These are phyloP conservation scores for Criorhina ranunculi DNA, from an alignment of 2,888 invertebrate genomes.

Conservation along the genomic window DNA sequence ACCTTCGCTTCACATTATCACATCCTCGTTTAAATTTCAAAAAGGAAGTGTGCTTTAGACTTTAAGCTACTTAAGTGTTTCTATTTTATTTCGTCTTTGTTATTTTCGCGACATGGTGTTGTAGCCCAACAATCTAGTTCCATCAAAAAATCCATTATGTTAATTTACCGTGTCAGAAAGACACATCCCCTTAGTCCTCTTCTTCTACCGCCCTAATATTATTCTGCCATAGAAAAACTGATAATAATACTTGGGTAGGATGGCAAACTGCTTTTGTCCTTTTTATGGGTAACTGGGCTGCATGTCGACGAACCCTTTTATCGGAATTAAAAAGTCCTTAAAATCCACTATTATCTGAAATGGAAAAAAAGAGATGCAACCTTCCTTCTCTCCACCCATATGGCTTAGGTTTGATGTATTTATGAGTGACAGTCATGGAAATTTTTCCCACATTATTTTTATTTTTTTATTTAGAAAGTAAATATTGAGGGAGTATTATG, in stretches of 20 bases:
- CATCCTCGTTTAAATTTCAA: constrained; percentile 59
- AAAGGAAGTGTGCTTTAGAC: constrained; percentile 60
- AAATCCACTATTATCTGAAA: constrained; percentile 71
- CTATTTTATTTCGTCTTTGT: constrained; percentile 66
- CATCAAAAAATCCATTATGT: constrained; percentile 74
- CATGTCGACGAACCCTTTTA: constrained; percentile 75
- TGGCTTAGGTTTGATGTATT: constrained; percentile 66
- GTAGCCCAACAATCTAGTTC: constrained; percentile 66
- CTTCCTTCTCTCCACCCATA: constrained; percentile 27
- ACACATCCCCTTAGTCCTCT: constrained; percentile 56
- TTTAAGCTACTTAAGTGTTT: constrained; percentile 75
- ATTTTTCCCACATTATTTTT: constrained; percentile 20
- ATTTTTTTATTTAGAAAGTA: constrained; percentile 23
- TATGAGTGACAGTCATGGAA: constrained; percentile 59
- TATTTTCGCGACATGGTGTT: constrained; percentile 65
- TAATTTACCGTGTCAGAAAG: constrained; percentile 74
- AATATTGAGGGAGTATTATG: constrained; percentile 39
- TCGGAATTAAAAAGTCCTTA: constrained; percentile 75
- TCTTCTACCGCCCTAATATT: constrained; percentile 54
- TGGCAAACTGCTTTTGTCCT: constrained; percentile 74
- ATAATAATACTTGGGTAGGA: constrained; percentile 70
- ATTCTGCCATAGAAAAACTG: constrained; percentile 62
- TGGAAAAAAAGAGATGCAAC: constrained; percentile 47
- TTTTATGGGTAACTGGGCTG: constrained; percentile 75
- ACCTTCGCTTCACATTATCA: constrained; percentile 56